Conservation (phyloP, 2,113 vertebrate species). For the Okapia johnstoni region DNA sequence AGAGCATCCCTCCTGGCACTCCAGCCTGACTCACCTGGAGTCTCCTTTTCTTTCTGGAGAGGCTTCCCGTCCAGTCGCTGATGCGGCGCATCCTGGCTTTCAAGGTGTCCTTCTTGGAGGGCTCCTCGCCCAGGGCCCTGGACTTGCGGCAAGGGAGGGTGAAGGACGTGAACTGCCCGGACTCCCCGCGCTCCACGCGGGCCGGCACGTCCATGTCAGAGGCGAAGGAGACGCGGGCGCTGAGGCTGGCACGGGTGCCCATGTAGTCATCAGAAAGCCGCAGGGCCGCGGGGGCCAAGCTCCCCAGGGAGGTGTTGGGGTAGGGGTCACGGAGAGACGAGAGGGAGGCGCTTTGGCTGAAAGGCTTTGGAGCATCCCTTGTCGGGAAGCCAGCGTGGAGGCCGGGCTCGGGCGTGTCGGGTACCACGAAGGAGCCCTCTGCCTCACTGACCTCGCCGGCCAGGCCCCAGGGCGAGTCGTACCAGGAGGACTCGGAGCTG, state of each 20-base stretch:
- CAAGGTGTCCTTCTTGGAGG: constrained; percentile 87
- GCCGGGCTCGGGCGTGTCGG: constrained; percentile 78
- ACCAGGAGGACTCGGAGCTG: constrained; percentile 96
- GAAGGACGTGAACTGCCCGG: constrained; percentile 88
- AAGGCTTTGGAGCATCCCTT: constrained; percentile 77
- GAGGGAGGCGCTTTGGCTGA: constrained; percentile 85
- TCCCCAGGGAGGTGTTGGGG: constrained; percentile 82
- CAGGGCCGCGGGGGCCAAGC: constrained; percentile 79
- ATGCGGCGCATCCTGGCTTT: constrained; percentile 92
- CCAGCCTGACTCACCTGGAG: constrained; percentile 83
- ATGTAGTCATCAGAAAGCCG: constrained; percentile 82
- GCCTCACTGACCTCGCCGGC: constrained; percentile 77
- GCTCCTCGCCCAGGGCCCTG: constrained; percentile 79
- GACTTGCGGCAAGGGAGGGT: constrained; percentile 93
- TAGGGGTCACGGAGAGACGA: constrained; percentile 88
- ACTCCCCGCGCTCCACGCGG: constrained; percentile 83
- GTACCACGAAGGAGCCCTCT: constrained; percentile 80
- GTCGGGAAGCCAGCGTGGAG: constrained; percentile 74
- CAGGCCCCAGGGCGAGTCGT: constrained; percentile 94
- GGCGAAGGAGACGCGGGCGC: constrained; percentile 88
- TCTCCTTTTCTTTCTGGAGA: constrained; percentile 93
- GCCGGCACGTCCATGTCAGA: constrained; percentile 88
- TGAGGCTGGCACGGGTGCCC: constrained; percentile 72
- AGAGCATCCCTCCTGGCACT: rapidly evolving
- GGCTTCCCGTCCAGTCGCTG: constrained; percentile 97